Evolutionary conservation across 2,113 vertebrate species (phyloP), one percentile per base, ranked within the genome.

Genomic region (Alces alces): DNA sequence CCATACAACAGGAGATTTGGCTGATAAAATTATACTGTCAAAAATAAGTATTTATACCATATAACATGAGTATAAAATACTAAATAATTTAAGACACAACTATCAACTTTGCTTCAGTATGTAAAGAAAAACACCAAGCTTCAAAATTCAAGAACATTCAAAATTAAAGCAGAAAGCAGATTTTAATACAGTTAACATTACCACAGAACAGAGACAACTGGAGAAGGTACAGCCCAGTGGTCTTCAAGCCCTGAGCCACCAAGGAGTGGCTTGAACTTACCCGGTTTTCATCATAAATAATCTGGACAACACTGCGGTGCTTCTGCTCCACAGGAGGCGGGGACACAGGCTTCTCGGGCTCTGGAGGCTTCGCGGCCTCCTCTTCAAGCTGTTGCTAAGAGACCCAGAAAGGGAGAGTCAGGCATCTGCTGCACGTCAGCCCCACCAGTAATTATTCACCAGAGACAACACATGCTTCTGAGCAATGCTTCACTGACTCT

Each of bases 341-440:
- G 85, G 99, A 99, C 98, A 99, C 99, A 27, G 99, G 99, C 99
- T 99, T 99, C 98, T 99, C 99, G 0, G 99, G 99, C 99, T 99
- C 99, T 25, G 99, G 99, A 84, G 99, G 99, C 98, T 99, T 99
- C 3, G 99, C 99, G 58, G 99, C 99, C 99, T 99, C 99, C 98
- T 99, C 99, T 98, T 99, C 99, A 23, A 99, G 99, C 99, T 99
- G 99, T 99, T 99, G 99, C 99, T 99, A 99, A 98, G 99, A 99
- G 97, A 99, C 98, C 96, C 97, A 76, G 97, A 95, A 98, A 97
- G 92, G 95, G 97, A 97, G 96, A 98, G 95, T 99, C 98, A 98
- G 97, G 96, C 98, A 98, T 96, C 98, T 96, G 50, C 89, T 96
- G 73, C 92, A 64, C 0, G 78, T 50, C 94, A 85, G 93, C 94